These are phyloP conservation scores for Seriola rivoliana DNA, from an alignment of 2,113 vertebrate species.

Conservation along the genomic window DNA sequence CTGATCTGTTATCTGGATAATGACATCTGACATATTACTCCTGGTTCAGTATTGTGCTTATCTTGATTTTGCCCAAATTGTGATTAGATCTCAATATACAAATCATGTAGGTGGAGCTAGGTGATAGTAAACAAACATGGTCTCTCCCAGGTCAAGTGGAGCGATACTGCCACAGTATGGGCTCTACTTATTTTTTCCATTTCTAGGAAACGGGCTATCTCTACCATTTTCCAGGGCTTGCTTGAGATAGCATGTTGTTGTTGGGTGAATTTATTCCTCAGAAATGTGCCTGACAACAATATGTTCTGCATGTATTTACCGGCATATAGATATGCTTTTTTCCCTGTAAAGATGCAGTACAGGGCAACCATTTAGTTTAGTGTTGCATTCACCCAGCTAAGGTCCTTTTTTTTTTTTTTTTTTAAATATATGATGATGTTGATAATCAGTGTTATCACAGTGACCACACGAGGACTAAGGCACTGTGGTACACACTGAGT, in stretches of 20 bases:
- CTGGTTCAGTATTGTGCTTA: slow-evolving; percentile 1
- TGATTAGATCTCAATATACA: not conserved
- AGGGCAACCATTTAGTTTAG: not conserved
- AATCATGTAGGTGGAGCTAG: not conserved
- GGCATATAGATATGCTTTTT: too few species aligned
- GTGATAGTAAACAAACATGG: slow-evolving; percentile 7
- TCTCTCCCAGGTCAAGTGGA: not conserved
- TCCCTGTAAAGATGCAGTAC: not conserved
- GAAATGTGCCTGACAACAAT: not conserved
- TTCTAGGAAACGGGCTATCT: not conserved
- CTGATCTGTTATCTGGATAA: slow-evolving; percentile 26
- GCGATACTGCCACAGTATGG: not conserved
- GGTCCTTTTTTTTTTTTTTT: not conserved
- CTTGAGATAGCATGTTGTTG: not conserved
- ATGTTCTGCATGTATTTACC: not conserved
- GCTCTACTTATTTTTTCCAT: not conserved
- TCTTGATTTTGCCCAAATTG: not conserved
- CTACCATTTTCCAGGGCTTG: not conserved
- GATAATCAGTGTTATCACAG: not conserved
- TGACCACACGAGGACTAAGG: not conserved
- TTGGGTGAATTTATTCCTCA: not conserved
- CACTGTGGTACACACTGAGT: not conserved
- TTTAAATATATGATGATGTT: not conserved
- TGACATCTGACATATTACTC: not conserved
- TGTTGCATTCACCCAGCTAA: not conserved